Conservation (phyloP, 2,888 invertebrate genomes). For the Coenonympha arcania region DNA sequence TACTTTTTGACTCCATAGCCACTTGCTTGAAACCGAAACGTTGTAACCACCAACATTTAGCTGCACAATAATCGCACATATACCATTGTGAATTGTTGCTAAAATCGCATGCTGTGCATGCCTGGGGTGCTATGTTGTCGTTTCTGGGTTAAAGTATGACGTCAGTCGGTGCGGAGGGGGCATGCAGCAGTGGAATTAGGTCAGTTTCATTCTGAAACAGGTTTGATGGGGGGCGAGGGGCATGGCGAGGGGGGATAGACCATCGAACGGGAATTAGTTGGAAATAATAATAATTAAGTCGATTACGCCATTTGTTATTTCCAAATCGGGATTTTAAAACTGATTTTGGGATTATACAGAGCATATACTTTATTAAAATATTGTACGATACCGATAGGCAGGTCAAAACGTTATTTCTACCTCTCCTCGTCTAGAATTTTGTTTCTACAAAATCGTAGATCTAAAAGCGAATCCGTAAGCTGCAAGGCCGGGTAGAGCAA, state of each 20-base stretch:
- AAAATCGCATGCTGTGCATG: conserved; percentile 32
- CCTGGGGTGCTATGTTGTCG: conserved; percentile 43
- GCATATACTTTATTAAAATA: background rate
- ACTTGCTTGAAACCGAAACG: conserved; percentile 31
- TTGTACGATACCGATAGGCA: too few relatives aligned
- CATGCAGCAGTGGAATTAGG: conserved; percentile 71
- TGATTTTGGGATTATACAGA: background rate
- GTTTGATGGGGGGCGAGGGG: conserved; percentile 44
- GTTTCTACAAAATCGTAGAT: too few relatives aligned
- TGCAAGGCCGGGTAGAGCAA: too few relatives aligned
- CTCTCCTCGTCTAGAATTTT: too few relatives aligned
- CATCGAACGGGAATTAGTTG: conserved; percentile 48
- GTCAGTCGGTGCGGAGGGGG: conserved; percentile 70
- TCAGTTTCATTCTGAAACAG: conserved; percentile 80
- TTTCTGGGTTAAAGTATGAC: conserved; percentile 62
- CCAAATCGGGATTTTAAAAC: background rate
- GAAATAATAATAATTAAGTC: conserved; percentile 21
- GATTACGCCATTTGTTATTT: conserved; percentile 18
- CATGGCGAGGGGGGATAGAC: conserved; percentile 30
- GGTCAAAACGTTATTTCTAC: too few relatives aligned
- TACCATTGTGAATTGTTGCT: conserved; percentile 2
- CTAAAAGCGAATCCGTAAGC: too few relatives aligned
- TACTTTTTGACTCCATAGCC: conserved; percentile 72
- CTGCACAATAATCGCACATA: conserved; percentile 31
- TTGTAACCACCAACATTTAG: conserved; percentile 31